Evolutionary conservation across 2,888 invertebrate genomes (phyloP).

Genomic region (Agrotis clavis): DNA sequence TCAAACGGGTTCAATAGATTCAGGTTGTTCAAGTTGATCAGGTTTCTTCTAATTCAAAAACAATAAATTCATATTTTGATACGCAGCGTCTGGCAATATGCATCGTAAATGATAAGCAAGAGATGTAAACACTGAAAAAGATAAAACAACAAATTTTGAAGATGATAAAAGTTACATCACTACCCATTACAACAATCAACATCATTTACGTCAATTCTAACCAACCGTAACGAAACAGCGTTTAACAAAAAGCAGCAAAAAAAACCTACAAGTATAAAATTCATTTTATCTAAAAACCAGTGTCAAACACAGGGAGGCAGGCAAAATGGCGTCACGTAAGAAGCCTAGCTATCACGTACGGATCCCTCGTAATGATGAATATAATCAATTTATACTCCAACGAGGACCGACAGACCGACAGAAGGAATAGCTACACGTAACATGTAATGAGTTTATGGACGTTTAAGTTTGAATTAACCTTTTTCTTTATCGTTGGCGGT

Average conservation of each 20-base stretch:
- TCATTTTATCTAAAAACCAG: conserved; percentile 40
- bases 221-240: conserved; percentile 18
- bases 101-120: conserved; percentile 10
- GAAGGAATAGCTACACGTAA: conserved; percentile 57
- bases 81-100: not conserved
- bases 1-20: conserved; percentile 52
- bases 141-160: not conserved
- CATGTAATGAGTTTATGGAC: conserved; percentile 59
- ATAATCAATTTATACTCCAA: conserved; percentile 62
- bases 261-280: conserved; percentile 14
- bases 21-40: conserved; percentile 56
- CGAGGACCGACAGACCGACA: conserved; percentile 55
- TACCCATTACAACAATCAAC: not conserved
- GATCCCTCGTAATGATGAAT: conserved; percentile 56
- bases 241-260: conserved; percentile 31
- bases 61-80: conserved; percentile 23
- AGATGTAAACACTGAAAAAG: not conserved
- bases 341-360: conserved; percentile 56
- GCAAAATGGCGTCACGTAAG: conserved; percentile 65
- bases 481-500: conserved; percentile 43
- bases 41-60: conserved; percentile 37
- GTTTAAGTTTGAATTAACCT: conserved; percentile 55
- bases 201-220: conserved; percentile 21
- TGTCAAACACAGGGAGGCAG: conserved; percentile 67
- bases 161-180: conserved; percentile 12